Evolutionary conservation across 2,888 invertebrate species (phyloP).

Genomic region (Entomobrya multifasciata): DNA sequence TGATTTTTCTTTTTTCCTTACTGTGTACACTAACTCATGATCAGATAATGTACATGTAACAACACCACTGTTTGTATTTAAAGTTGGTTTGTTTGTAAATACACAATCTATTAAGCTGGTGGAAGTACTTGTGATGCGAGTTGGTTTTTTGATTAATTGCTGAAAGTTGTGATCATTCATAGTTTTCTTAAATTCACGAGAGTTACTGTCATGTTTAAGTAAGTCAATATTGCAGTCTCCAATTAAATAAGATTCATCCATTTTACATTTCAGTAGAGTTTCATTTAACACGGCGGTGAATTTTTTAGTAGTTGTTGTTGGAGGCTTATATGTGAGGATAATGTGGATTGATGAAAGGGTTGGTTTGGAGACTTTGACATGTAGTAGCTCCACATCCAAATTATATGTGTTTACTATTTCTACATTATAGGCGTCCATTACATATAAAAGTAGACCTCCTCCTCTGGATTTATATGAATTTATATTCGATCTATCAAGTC

Average conservation of each 20-base stretch:
- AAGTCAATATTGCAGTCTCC: not conserved
- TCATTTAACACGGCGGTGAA: not conserved
- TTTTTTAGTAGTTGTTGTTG: not conserved
- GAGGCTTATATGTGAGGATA: conserved; percentile 18
- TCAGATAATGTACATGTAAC: not conserved
- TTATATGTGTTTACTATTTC: not conserved
- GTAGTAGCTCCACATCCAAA: not conserved
- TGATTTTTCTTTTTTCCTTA: not conserved
- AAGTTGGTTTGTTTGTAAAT: not conserved
- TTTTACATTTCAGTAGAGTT: not conserved
- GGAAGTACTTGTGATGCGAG: not conserved
- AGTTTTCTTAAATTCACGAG: not conserved
- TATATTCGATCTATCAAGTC: not conserved
- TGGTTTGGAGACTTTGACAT: not conserved
- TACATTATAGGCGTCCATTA: not conserved
- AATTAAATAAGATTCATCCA: not conserved
- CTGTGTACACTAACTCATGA: conserved; percentile 3
- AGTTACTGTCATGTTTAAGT: not conserved
- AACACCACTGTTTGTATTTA: not conserved
- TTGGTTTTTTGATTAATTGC: not conserved
- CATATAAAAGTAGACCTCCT: conserved; percentile 11
- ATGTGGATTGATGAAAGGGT: not conserved
- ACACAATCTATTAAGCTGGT: not conserved
- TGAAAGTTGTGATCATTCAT: not conserved
- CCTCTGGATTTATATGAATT: not conserved